Evolutionary conservation across 1,140 invertebrate genomes (phyloP).

Genomic region (Danaus melanippus): DNA sequence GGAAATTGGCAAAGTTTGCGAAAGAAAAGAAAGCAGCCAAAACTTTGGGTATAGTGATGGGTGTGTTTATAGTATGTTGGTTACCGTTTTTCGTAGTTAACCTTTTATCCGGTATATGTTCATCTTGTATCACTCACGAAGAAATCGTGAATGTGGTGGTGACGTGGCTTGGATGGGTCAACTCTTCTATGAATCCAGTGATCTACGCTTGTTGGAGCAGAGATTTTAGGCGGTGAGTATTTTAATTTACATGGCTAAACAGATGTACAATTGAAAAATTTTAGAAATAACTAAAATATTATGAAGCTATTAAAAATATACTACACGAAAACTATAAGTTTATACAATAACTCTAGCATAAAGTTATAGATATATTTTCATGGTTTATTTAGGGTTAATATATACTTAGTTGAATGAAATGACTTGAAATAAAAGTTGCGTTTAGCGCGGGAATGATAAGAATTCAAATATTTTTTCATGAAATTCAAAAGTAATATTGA

Average conservation of each 20-base stretch:
- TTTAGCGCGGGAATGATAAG: too few relatives aligned
- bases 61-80: constrained; percentile 99
- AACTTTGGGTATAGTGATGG: constrained; percentile 95
- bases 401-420: too few relatives aligned
- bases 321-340: too few relatives aligned
- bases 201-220: constrained; percentile 98
- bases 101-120: constrained; percentile 91
- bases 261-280: constrained; percentile 5
- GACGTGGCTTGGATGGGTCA: constrained; percentile 99
- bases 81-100: constrained; percentile 99
- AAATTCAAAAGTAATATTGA: too few relatives aligned
- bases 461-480: too few relatives aligned
- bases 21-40: constrained; percentile 98
- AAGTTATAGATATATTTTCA: too few relatives aligned
- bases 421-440: too few relatives aligned
- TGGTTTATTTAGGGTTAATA: too few relatives aligned
- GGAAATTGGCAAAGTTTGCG: constrained; percentile 92
- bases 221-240: constrained; percentile 87
- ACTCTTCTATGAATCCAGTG: constrained; percentile 97
- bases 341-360: too few relatives aligned
- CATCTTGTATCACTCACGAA: constrained; percentile 88
- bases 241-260: background rate
- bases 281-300: constrained; percentile 5
- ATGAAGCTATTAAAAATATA: too few relatives aligned
- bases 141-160: constrained; percentile 93